phyloP scores from a whole-genome alignment of 2,888 invertebrate genomes.

The Oligia fasciuncula region DNA sequence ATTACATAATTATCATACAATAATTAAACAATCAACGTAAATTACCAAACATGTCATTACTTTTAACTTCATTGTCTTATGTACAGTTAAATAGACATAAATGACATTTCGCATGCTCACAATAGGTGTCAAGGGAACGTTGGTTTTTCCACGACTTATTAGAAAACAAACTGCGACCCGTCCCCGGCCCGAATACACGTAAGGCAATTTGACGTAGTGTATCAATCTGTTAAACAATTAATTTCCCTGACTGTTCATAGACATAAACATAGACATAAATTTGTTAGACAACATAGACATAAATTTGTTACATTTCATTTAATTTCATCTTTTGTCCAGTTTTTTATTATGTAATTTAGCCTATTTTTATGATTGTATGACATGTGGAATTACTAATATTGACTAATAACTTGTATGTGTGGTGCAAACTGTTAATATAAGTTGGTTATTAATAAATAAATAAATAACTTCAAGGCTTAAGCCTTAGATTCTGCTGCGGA shows the following conservation, averaged over 20 bases:
- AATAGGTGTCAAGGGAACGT: constrained; percentile 67
- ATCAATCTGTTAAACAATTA: not conserved
- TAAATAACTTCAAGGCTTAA: not conserved
- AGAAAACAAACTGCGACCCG: constrained; percentile 59
- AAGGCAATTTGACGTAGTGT: not conserved
- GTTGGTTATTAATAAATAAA: no score
- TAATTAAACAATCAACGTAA: constrained; percentile 23
- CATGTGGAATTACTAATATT: no score
- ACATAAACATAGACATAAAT: no score
- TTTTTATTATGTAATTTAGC: no score
- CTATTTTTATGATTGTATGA: no score
- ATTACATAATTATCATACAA: not conserved
- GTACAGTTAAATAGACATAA: constrained; percentile 28
- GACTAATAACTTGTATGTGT: no score
- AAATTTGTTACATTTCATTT: no score
- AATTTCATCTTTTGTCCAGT: no score
- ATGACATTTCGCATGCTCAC: constrained; percentile 45
- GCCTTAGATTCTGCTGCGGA: no score
- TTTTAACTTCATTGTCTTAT: constrained; percentile 46
- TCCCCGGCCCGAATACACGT: constrained; percentile 57
- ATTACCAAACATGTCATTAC: constrained; percentile 10
- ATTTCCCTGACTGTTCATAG: not conserved
- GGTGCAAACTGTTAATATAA: no score
- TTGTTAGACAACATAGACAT: no score
- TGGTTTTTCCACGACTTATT: constrained; percentile 61